phyloP scores from a whole-genome alignment of 2,797 vertebrate genomes.

The Scolopax bukidnonensis region DNA sequence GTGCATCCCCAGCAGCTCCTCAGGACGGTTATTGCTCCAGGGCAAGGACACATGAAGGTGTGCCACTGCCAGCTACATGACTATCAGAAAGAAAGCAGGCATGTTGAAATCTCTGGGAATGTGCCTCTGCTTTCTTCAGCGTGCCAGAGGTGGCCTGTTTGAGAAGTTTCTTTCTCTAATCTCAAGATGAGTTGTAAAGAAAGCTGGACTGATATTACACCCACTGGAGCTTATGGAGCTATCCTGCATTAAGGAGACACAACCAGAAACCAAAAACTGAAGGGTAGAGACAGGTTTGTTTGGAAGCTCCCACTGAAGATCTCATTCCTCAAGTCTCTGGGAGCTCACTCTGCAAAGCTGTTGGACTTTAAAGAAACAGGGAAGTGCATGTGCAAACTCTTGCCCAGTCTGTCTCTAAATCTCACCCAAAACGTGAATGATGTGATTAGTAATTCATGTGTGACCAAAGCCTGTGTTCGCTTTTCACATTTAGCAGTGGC shows the following conservation, averaged over 20 bases:
- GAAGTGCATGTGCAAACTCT: neutral
- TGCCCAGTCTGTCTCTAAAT: neutral
- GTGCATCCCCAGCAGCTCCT: neutral
- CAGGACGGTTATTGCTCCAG: constrained; percentile 18
- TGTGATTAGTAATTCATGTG: neutral
- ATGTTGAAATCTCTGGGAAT: constrained; percentile 22
- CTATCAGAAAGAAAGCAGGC: neutral
- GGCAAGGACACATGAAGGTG: neutral
- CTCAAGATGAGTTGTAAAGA: neutral
- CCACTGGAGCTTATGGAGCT: neutral
- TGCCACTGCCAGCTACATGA: neutral
- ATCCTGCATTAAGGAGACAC: neutral
- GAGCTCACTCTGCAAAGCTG: neutral
- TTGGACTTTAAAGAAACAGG: neutral
- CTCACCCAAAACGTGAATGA: neutral
- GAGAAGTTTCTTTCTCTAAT: neutral
- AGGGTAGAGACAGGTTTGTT: neutral
- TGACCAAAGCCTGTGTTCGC: neutral
- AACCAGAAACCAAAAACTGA: neutral
- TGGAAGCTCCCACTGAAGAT: neutral
- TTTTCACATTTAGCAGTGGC: neutral
- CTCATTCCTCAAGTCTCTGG: neutral
- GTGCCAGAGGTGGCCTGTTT: neutral
- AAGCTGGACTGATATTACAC: neutral
- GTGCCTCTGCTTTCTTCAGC: neutral